These are phyloP conservation scores for Saimiri boliviensis DNA, from an alignment of 2,113 vertebrate species.

Conservation along the genomic window DNA sequence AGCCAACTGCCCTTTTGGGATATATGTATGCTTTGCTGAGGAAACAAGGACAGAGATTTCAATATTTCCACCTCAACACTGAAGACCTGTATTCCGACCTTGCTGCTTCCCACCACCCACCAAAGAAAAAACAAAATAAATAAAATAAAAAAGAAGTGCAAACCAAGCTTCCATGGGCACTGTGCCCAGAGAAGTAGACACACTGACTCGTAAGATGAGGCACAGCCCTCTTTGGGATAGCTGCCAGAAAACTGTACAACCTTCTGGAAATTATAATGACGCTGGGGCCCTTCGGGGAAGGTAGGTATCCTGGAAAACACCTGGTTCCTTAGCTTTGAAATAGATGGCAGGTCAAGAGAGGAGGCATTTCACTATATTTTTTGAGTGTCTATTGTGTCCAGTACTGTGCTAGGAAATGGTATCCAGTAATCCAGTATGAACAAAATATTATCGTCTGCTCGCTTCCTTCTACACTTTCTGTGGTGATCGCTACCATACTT, in stretches of 20 bases:
- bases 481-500: background rate
- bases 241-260: slow-evolving; percentile 76
- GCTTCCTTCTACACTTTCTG: background rate
- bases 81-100: background rate
- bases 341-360: slow-evolving; percentile 52
- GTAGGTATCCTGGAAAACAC: slow-evolving; percentile 71
- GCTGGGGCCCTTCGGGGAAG: slow-evolving; percentile 54
- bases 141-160: background rate
- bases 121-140: background rate
- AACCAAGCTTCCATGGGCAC: slow-evolving; percentile 18
- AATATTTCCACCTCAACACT: background rate
- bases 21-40: background rate
- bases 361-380: slow-evolving; percentile 52
- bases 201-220: slow-evolving; percentile 56
- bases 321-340: slow-evolving; percentile 63
- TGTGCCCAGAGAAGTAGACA: slow-evolving; percentile 52
- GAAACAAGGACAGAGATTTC: background rate
- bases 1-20: background rate
- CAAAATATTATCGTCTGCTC: background rate
- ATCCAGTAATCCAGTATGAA: background rate
- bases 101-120: background rate
- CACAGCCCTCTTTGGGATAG: slow-evolving; percentile 47
- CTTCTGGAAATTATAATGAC: slow-evolving; percentile 75
- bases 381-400: slow-evolving; percentile 4
- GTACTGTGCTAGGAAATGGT: slow-evolving; percentile 44